Base-by-base conservation (phyloP, 2,797 vertebrate species). In the Fringilla coelebs region DNA sequence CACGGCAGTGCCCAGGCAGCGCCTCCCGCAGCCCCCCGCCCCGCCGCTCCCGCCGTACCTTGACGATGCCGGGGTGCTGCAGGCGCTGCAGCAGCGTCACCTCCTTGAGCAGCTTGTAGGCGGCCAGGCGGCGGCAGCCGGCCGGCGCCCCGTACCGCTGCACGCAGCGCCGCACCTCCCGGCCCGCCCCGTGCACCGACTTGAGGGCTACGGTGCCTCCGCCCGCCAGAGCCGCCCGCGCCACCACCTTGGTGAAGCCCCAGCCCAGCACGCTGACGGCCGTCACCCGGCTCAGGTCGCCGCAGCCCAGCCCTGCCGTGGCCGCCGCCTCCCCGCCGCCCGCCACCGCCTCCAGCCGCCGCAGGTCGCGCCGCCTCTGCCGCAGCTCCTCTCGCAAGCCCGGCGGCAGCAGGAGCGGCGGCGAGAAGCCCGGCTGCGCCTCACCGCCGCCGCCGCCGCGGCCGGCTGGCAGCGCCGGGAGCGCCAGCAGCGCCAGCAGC, bases 51-150 rank as follows among this genome's bases (percentile, higher is more conserved):
- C 63, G 52, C 96, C 90, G 93, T 97, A 99, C 99, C 98, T 98
- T 96, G 20, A 99, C 98, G 96, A 99, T 96, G 90, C 99, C 99
- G n/a, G 98, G 98, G 83, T 99, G 98, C 70, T 95, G 97, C 78
- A 99, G 95, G 90, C 97, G 97, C 96, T 96, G 98, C 93, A 99
- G 93, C 72, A 99, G 96, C 38, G 98, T 93, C 68, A 98, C 98
- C 98, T 99, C 98, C 88, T 99, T 99, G 92, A 98, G 98, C 95
- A 99, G 91, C 89, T 99, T 99, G 96, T 97, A 98, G 7, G 98
- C 98, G 52, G 99, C 98, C 43, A 99, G 98, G 79, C 98, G 97
- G 25, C 98, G 96, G 96, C 99, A 99, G 72, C 98, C 98, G 13
- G 70, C 94, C 1, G 96, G 95, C 40, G 98, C 98, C 58, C 97